These are phyloP conservation scores for Macrotus californicus DNA, from an alignment of 2,113 vertebrate species.

Conservation along the genomic window DNA sequence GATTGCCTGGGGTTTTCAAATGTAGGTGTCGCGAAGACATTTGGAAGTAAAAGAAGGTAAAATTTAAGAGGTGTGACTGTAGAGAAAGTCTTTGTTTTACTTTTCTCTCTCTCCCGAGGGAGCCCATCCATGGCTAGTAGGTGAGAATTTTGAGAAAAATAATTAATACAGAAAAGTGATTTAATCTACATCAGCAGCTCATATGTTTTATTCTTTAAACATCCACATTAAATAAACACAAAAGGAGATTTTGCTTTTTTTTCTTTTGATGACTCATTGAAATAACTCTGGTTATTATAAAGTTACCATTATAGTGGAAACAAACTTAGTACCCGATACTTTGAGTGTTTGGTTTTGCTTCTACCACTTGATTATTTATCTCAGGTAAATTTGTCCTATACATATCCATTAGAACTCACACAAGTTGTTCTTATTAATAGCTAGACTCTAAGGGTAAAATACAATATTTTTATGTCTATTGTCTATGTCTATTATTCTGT, in stretches of 20 bases:
- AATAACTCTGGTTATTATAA: not conserved
- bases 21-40: not conserved
- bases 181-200: not conserved
- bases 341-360: not conserved
- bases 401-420: not conserved
- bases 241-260: not conserved
- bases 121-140: not conserved
- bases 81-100: not conserved
- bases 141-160: not conserved
- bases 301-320: not conserved
- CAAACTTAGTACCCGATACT: not conserved
- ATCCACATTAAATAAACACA: not conserved
- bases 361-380: not conserved
- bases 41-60: not conserved
- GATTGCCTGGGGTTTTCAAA: not conserved
- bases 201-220: not conserved
- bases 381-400: not conserved
- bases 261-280: not conserved
- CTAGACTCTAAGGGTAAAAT: not conserved
- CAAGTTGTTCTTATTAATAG: not conserved
- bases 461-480: not conserved
- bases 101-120: not conserved
- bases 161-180: not conserved
- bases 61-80: not conserved
- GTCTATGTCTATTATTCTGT: not conserved